A percentile compares a stretch with the other conserved stretches of the same genome.
Evolutionary conservation across 2,888 invertebrate species (phyloP).

Genomic region (Agrochola circellaris): DNA sequence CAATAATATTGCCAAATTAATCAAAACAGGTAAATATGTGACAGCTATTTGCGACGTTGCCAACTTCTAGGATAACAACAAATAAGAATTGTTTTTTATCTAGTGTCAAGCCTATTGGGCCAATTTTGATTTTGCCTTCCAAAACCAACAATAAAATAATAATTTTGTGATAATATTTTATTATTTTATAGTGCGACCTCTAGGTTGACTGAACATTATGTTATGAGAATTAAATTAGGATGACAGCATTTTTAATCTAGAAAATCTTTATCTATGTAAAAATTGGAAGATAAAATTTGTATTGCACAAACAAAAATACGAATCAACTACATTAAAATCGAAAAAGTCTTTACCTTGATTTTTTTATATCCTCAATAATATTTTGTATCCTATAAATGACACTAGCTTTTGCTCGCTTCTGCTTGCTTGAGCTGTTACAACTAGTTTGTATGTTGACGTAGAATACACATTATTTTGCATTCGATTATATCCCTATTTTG

Average conservation of each 20-base stretch:
- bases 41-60: too few relatives aligned
- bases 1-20: too few relatives aligned
- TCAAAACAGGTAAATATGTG: too few relatives aligned
- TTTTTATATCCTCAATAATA: conserved; percentile 41
- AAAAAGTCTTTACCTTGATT: conserved; percentile 50
- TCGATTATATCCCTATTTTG: not conserved
- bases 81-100: conserved; percentile 5
- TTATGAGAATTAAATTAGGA: conserved; percentile 11
- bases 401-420: conserved; percentile 11
- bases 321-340: conserved; percentile 33
- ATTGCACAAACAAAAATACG: conserved; percentile 21
- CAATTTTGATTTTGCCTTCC: conserved; percentile 33
- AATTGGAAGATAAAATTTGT: conserved; percentile 7
- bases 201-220: not conserved
- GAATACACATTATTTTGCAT: conserved; percentile 5
- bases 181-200: conserved; percentile 6
- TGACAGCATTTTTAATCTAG: not conserved
- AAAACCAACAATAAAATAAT: conserved; percentile 11
- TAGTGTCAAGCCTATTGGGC: conserved; percentile 5
- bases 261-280: not conserved
- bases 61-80: not conserved
- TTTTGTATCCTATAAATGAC: conserved; percentile 28
- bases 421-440: conserved; percentile 3
- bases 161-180: conserved; percentile 5
- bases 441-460: conserved; percentile 15